Evolutionary conservation across 2,888 invertebrate species (phyloP).

Genomic region (Ichneumoninae sp.): DNA sequence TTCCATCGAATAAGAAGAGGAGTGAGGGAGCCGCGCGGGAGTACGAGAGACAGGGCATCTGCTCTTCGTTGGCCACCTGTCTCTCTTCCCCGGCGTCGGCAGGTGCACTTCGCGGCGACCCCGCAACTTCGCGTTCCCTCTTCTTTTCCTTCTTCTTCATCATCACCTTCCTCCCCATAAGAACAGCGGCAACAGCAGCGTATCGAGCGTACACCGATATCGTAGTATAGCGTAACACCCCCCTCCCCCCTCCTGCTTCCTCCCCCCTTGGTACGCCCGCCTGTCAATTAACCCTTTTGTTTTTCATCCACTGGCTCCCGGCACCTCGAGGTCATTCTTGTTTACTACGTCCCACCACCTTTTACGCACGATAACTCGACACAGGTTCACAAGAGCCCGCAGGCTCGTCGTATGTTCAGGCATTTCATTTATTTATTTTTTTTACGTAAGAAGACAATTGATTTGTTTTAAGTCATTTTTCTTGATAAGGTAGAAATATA

Average conservation of each 20-base stretch:
- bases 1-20: slow-evolving; percentile 16
- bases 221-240: slow-evolving; percentile 12
- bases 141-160: background rate
- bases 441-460: background rate
- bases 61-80: slow-evolving; percentile 79
- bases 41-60: slow-evolving; percentile 72
- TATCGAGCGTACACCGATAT: slow-evolving; percentile 40
- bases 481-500: no score
- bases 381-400: slow-evolving; percentile 58
- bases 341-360: slow-evolving; percentile 76
- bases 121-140: slow-evolving; percentile 47
- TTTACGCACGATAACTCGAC: slow-evolving; percentile 68
- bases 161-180: slow-evolving; percentile 4
- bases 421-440: background rate
- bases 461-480: background rate
- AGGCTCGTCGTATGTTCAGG: slow-evolving; percentile 13
- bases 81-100: slow-evolving; percentile 71
- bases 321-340: slow-evolving; percentile 74
- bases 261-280: slow-evolving; percentile 33
- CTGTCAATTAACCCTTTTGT: slow-evolving; percentile 80
- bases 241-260: slow-evolving; percentile 4
- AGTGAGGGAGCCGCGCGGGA: slow-evolving; percentile 32
- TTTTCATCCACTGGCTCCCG: slow-evolving; percentile 65
- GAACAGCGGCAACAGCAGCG: slow-evolving; percentile 49
- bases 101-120: slow-evolving; percentile 78